Base-by-base conservation (phyloP, 2,797 vertebrate species). In the Salarias fasciatus region DNA sequence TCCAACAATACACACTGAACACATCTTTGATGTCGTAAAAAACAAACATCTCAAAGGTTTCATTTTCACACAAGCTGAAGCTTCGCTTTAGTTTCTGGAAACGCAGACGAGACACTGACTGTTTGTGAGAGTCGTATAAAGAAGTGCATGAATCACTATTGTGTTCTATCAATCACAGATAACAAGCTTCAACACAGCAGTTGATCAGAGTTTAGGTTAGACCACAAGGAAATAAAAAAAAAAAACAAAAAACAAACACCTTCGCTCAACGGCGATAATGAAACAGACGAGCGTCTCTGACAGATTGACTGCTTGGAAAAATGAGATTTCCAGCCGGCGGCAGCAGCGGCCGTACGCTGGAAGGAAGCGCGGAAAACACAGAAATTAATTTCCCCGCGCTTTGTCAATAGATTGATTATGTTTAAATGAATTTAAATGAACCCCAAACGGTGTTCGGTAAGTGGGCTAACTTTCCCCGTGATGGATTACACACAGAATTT, bases 331-430 rank as follows among this genome's bases (percentile, higher is more conserved):
- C 52, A 54, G 55, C 48, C 53, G 40, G 33, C 45, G 2, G 6
- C 5, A 37, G 8, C 8, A 31, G 30, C 41, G 15, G 11, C 12
- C 41, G 28, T 9, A 28, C 60, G 53, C 15, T 29, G 44, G 61
- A 40, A 13, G 7, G 11, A 53, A 10, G n/a, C n/a, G 18, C 53
- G n/a, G 10, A 9, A 18, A 52, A 40, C 7, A 37, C 3, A 0
- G 11, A 36, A 43, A 59, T 5, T 35, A 59, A 82, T 65, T 56
- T 37, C 15, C 5, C 18, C 11, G 18, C 29, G 5, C 53, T 58
- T 37, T 33, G 42, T 75, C 68, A 69, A 77, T 69, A 44, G 13
- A 78, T 12, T 54, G 55, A 75, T 57, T 54, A 40, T 8, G 41
- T 66, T 51, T 14, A 50, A 56, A 67, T 56, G 9, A 14, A 43